phyloP scores from a whole-genome alignment of 2,113 vertebrate genomes.

The Lampris incognitus region DNA sequence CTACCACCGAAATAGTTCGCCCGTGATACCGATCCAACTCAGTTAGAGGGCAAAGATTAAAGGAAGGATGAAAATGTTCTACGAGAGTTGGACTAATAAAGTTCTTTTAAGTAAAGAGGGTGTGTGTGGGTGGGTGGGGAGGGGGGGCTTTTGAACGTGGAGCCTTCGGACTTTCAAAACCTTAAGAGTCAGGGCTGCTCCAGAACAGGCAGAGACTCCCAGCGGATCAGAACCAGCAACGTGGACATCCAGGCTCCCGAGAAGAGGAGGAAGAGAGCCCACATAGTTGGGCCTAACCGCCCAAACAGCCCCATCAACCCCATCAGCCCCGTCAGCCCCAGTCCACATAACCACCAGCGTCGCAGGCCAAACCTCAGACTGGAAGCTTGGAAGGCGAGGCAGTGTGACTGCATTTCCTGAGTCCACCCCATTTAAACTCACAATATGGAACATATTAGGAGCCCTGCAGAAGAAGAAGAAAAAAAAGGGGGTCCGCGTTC shows the following conservation, averaged over 20 bases:
- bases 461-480: constrained; percentile 43
- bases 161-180: constrained; percentile 11
- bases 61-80: background rate
- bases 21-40: background rate
- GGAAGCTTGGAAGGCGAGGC: constrained; percentile 82
- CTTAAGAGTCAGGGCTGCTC: constrained; percentile 41
- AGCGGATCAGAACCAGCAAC: constrained; percentile 69
- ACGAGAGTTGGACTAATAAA: background rate
- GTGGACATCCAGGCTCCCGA: constrained; percentile 77
- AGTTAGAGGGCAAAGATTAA: background rate
- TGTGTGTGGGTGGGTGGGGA: background rate
- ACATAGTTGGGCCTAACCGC: constrained; percentile 69
- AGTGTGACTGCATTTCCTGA: constrained; percentile 85
- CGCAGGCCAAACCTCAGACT: constrained; percentile 75
- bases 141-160: background rate
- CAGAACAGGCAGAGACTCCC: constrained; percentile 51
- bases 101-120: constrained; percentile 4
- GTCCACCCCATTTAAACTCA: constrained; percentile 84
- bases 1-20: background rate
- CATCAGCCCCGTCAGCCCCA: constrained; percentile 73
- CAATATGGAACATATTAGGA: constrained; percentile 88
- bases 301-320: constrained; percentile 66
- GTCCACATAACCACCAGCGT: constrained; percentile 78
- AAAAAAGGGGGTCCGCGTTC: constrained; percentile 59
- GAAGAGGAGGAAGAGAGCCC: constrained; percentile 72